Evolutionary conservation across 2,797 vertebrate species (phyloP), one percentile per base, ranked within the genome.

Genomic region (Enteromius fasciolatus): DNA sequence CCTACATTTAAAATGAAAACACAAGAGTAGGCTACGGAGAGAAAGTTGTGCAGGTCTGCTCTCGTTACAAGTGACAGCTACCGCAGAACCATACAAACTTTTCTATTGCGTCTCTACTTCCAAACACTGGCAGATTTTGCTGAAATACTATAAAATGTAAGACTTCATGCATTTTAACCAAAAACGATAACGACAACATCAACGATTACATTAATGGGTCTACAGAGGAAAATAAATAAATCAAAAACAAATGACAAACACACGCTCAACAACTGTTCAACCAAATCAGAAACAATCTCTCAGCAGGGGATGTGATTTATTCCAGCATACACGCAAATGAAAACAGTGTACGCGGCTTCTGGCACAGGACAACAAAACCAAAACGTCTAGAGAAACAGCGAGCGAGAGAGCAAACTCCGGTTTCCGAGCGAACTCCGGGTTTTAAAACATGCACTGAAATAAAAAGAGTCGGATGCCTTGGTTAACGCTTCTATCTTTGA

Each of bases 51-150:
- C 66, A 57, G 33, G 25, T 59, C 50, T 46, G 52, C 57, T 72
- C 67, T 44, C 67, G 78, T 46, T 14, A 64, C 57, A 41, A 81
- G 69, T 73, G 79, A 81, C 79, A 74, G 69, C 31, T 20, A 74
- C 59, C n/a, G 15, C 12, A 36, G 44, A 64, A 33, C 3, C 44
- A 23, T 74, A 5, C 31, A 81, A 81, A 81, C 57, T 81, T 81
- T 74, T 63, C 31, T 46, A 50, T 20, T 20, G 31, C 57, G 52
- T 25, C 17, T 61, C n/a, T 50, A 17, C 41, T 64, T 15, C 8
- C 44, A 52, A 36, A 64, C 59, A 12, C 25, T n/a, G 8, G 8
- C 3, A 1, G 10, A 39, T 25, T 46, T 17, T 1, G 63, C n/a
- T 18, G 4, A 2, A 59, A 15, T 1, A 59, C 15, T 46, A 25